phyloP scores from a whole-genome alignment of 2,113 vertebrate species.

The Zapornia atra region DNA sequence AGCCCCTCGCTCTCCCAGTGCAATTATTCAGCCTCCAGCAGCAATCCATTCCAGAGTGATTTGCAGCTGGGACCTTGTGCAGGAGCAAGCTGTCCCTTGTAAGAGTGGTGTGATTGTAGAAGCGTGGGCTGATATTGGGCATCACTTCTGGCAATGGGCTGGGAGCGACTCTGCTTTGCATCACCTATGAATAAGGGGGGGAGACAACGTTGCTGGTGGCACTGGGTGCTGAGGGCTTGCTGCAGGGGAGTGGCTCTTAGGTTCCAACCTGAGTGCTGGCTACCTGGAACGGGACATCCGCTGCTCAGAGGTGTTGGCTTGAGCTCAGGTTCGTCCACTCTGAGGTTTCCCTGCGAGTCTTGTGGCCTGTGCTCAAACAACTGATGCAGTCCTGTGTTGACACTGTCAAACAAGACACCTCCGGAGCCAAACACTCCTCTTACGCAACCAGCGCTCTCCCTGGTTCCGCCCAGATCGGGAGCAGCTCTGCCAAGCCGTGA shows the following conservation, averaged over 20 bases:
- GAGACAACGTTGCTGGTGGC: background rate
- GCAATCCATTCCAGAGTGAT: background rate
- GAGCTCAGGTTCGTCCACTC: accelerated
- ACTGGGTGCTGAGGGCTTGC: background rate
- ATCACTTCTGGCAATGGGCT: background rate
- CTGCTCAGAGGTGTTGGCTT: accelerated
- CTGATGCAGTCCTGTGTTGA: background rate
- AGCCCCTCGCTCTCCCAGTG: background rate
- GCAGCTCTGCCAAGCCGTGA: background rate
- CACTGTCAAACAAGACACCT: background rate
- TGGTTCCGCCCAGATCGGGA: background rate
- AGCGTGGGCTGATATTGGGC: accelerated
- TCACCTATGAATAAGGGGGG: accelerated
- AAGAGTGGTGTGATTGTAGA: background rate
- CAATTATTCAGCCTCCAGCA: background rate
- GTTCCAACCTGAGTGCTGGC: accelerated
- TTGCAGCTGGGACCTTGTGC: background rate
- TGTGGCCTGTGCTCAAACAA: background rate
- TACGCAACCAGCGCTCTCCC: background rate
- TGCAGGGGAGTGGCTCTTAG: background rate
- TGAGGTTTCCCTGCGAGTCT: background rate
- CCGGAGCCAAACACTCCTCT: background rate
- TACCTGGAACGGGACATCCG: accelerated
- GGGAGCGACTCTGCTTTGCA: accelerated
- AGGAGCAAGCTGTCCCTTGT: background rate